Base-by-base conservation (phyloP, 1,140 invertebrate species). In the Calosoma granatense region DNA sequence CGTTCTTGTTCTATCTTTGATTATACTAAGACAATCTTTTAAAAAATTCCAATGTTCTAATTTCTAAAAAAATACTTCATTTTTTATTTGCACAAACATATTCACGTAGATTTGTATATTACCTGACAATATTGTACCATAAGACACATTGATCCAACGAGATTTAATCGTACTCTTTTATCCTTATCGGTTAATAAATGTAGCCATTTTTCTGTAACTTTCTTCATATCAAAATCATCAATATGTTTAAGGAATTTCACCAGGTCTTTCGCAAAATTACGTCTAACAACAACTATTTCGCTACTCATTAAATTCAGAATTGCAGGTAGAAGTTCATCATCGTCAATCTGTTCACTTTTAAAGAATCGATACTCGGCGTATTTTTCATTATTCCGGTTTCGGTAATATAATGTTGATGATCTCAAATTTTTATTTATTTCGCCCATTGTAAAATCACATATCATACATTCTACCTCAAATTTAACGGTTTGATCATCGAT, bases 161-260 rank as follows among this genome's bases (percentile, higher is more conserved):
- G 60, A 58, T 71, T 71, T 14, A 54, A 64, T 36, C 76, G 64
- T 3, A 76, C 64, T 55, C 64, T 57, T 39, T 60, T 20, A 52
- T 73, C 60, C 1, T 63, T 19, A 60, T 78, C 74, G 22, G 64
- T 60, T 19, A 73, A 61, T 19, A 70, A 68, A 21, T 66, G 54
- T 30, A 76, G 61, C 75, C 75, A 78, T 15, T 67, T 55, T 43
- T 63, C 67, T 1, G 68, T 59, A 17, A 71, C 54, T 22, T 70
- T 60, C 53, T 66, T 69, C 3, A 63, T 63, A 58, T 73, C 72
- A 57, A 78, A 78, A 26, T 58, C 63, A 30, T 64, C 47, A 1
- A 72, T 60, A 57, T 78, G 77, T 63, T 73, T 75, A 1, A 74
- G 73, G 54, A 74, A 64, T 20, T 61, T 61, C 2, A 64, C 58